Evolutionary conservation across 1,140 invertebrate species (phyloP), one percentile per base, ranked within the genome.

Genomic region (Leptinotarsa texana): DNA sequence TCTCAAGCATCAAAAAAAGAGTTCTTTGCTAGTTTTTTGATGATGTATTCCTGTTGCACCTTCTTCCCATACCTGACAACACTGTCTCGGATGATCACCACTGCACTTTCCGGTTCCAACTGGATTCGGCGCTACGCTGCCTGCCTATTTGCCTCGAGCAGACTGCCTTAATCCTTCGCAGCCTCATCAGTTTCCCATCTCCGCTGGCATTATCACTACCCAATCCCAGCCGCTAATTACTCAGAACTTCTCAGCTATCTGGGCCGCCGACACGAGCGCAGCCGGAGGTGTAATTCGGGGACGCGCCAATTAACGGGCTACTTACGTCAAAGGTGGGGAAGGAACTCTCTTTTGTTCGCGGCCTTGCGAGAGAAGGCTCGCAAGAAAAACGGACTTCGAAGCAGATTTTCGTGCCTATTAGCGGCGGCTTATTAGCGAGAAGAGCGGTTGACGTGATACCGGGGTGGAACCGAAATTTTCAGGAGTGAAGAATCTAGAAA

Each of bases 141-240:
- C n/a, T 5, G 17, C 51, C 51, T 57, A 57, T 57, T 17, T 17
- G n/a, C 51, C 51, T 57, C 51, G 4, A 70, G 71, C 71, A 73
- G 22, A 73, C 63, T 73, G 71, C 63, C 27, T 49, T 72, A 72
- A 72, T 72, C 69, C 75, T 75, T 78, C 72, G 74, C 74, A 79
- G 78, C 77, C 70, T 77, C 77, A 80, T 80, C 77, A 80, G 79
- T 80, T 79, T 79, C 78, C 71, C 76, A 80, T 80, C 78, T 79
- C 78, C 78, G 74, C 57, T 66, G 72, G 78, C 68, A 80, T 80
- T 79, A 80, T 80, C 77, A 77, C 77, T 76, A 76, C 74, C 76
- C 78, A 72, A 79, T 79, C 78, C 78, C 73, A 63, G 78, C 78
- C 74, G 79, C 75, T 80, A 79, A 80, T 80, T 80, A 80, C 77